Conservation (phyloP, 2,888 invertebrate genomes). For the Tanytarsus gracilentus region DNA sequence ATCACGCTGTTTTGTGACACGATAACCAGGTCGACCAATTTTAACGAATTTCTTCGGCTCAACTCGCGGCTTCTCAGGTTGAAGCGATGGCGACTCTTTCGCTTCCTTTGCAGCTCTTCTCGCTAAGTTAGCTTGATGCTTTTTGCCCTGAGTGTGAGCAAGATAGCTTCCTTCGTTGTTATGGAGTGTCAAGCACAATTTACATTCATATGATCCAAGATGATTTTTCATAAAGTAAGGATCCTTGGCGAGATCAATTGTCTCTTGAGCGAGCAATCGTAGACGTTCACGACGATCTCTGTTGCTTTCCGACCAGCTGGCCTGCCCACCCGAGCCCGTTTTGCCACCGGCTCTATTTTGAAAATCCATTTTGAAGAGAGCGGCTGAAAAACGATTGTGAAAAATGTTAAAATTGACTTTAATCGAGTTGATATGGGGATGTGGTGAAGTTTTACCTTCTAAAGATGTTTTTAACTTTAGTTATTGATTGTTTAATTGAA, state of each 20-base stretch:
- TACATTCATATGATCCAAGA: conserved; percentile 96
- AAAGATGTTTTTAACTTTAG: too few species aligned
- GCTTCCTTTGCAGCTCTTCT: conserved; percentile 97
- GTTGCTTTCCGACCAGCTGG: conserved; percentile 98
- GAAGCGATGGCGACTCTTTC: conserved; percentile 92
- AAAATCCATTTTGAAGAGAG: conserved; percentile 77
- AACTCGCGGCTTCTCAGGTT: conserved; percentile 87
- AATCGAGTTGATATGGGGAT: too few species aligned
- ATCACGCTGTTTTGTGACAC: conserved; percentile 97
- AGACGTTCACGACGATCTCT: conserved; percentile 91
- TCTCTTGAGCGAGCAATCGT: conserved; percentile 92
- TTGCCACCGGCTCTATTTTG: conserved; percentile 98
- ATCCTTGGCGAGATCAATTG: conserved; percentile 98
- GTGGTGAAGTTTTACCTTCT: too few species aligned
- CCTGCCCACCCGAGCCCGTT: conserved; percentile 98
- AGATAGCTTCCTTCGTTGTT: conserved; percentile 99
- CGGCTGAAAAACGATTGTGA: not conserved
- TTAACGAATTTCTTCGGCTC: conserved; percentile 99
- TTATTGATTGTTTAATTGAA: not conserved
- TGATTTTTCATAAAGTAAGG: conserved; percentile 99
- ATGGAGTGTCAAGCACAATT: conserved; percentile 93
- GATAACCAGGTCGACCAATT: conserved; percentile 97
- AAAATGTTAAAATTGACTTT: not conserved
- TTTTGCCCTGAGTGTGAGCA: conserved; percentile 99
- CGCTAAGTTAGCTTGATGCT: conserved; percentile 98